Base-by-base conservation (phyloP, 2,797 vertebrate genomes). In the Falco biarmicus region DNA sequence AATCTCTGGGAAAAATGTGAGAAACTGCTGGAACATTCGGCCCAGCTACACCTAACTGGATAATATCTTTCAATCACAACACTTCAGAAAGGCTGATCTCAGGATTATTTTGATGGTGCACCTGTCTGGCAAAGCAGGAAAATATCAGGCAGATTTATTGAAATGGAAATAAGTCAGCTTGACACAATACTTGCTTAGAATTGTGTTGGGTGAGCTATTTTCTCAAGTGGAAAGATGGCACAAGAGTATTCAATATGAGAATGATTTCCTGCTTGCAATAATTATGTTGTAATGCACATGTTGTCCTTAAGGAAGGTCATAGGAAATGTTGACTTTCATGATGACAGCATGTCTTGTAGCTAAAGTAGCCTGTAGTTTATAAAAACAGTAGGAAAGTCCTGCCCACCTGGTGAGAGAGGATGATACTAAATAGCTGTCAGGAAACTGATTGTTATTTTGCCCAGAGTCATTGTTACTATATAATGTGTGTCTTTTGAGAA, bases 1-100 rank as follows among this genome's bases (percentile, higher is more conserved):
- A 82, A 4, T 71, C 16, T 84, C 14, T 68, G 71, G 28, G 43
- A n/a, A 69, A 90, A 76, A 28, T 8, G 9, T 8, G 21, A 75
- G 47, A 59, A 75, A 21, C 17, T 85, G 15, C 45, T 84, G 79
- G 61, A 37, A 51, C 5, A 5, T 18, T 79, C 1, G 5, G 48
- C 31, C 53, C 32, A 43, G 0, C 20, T 56, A 1, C 6, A 4
- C 16, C 10, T 50, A 10, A 4, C n/a, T 50, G 85, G 43, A n/a
- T 45, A 91, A 43, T 43, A 48, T 51, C 59, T 76, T 86, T 95
- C 50, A 69, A 11, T 41, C 57, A 6, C 20, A 51, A 3, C 0
- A 0, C 24, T 87, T 9, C 43, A 51, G 64, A 51, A 87, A 73
- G 37, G 45, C 60, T 68, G 41, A 70, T 64, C 5, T 86, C 11